phyloP scores from a whole-genome alignment of 1,140 invertebrate species.

The Frieseomelitta varia region DNA sequence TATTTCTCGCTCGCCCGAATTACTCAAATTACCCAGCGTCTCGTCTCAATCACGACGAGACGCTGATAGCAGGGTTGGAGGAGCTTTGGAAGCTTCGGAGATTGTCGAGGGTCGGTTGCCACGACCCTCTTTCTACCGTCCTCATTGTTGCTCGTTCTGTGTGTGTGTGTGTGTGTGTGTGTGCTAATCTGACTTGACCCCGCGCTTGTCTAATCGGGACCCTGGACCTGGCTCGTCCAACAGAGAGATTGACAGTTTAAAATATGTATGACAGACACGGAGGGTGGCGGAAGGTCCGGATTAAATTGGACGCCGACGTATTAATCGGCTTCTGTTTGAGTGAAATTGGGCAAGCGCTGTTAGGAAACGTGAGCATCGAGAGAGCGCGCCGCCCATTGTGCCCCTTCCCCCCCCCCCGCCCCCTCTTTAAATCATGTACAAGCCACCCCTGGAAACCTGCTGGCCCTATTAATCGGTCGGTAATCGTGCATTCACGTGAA shows the following conservation, averaged over 20 bases:
- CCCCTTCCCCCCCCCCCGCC: no score
- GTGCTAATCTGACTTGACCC: conserved; percentile 75
- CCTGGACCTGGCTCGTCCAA: conserved; percentile 48
- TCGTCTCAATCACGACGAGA: neutral
- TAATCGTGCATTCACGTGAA: conserved; percentile 49
- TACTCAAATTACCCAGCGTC: neutral
- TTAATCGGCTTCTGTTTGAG: conserved; percentile 83
- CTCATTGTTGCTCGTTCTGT: conserved; percentile 52
- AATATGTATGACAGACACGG: conserved; percentile 80
- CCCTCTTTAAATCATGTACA: conserved; percentile 57
- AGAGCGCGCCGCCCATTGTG: conserved; percentile 71
- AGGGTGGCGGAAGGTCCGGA: conserved; percentile 66
- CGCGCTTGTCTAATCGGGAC: conserved; percentile 74
- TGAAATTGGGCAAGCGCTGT: conserved; percentile 82
- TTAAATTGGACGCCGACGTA: conserved; percentile 82
- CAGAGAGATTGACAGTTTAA: conserved; percentile 82
- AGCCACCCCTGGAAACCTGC: conserved; percentile 47
- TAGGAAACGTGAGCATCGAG: conserved; percentile 77
- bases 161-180: no score
- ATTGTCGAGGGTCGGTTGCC: conserved; percentile 20
- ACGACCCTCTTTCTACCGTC: conserved; percentile 32
- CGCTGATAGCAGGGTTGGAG: neutral
- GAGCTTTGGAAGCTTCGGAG: neutral
- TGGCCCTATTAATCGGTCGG: conserved; percentile 50
- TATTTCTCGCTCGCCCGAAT: neutral